Conservation (phyloP, 2,113 vertebrate species). For the Daubentonia madagascariensis region DNA sequence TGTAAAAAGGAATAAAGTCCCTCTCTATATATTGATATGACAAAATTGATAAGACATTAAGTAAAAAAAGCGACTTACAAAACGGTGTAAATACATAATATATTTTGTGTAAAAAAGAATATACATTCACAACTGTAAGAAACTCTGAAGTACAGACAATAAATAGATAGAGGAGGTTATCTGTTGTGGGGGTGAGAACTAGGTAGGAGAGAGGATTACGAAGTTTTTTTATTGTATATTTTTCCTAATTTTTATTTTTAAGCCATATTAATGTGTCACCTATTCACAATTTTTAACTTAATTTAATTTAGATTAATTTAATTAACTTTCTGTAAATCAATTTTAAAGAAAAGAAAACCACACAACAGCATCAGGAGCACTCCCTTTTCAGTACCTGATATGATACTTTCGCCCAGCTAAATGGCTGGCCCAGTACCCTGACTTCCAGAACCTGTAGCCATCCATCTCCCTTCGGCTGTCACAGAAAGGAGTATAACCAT, state of each 20-base stretch:
- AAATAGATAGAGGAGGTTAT: neutral
- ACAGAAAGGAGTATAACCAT: conserved; percentile 98
- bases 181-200: neutral
- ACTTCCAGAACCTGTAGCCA: conserved; percentile 98
- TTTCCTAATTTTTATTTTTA: conserved; percentile 13
- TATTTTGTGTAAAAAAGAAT: neutral
- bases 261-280: neutral
- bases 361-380: neutral
- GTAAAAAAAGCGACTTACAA: neutral
- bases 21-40: neutral
- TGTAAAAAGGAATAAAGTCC: neutral
- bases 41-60: neutral
- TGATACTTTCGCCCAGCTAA: conserved; percentile 97
- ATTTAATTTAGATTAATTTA: too few relatives aligned
- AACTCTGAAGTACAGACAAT: neutral
- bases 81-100: neutral
- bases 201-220: neutral
- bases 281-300: neutral
- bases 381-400: conserved; percentile 89
- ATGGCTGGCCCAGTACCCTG: conserved; percentile 98
- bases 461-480: conserved; percentile 98
- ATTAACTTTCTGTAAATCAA: neutral
- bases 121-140: neutral
- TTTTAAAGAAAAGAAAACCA: neutral
- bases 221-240: neutral